phyloP scores from a whole-genome alignment of 2,797 vertebrate species.

The Paedocypris micromegethes region DNA sequence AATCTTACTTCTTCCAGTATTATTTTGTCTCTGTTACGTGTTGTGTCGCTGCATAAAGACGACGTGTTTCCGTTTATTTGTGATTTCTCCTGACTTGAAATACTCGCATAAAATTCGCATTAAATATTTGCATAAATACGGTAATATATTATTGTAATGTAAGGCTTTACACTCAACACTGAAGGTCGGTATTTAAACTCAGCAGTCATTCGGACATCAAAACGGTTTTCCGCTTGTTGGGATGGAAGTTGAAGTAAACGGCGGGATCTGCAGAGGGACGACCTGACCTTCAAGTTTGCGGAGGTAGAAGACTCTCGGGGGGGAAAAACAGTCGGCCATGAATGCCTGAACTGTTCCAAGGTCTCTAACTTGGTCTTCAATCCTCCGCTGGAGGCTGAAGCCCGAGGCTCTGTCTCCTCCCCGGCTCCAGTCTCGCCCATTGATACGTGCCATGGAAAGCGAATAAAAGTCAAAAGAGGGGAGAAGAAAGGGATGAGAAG shows the following conservation, averaged over 20 bases:
- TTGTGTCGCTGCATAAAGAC: too few relatives aligned
- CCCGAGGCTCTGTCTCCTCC: slow-evolving; percentile 40
- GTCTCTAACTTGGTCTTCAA: slow-evolving; percentile 34
- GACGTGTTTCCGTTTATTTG: too few relatives aligned
- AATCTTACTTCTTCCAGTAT: too few relatives aligned
- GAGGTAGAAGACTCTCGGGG: not conserved
- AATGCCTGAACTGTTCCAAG: slow-evolving; percentile 17
- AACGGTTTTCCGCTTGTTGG: too few relatives aligned
- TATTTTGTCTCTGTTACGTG: too few relatives aligned
- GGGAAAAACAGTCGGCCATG: slow-evolving; percentile 24
- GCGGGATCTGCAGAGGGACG: not conserved
- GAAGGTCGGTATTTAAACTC: too few relatives aligned
- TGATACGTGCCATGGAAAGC: slow-evolving; percentile 22
- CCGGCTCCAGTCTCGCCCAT: slow-evolving; percentile 32
- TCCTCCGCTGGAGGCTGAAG: slow-evolving; percentile 41
- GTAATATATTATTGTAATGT: too few relatives aligned
- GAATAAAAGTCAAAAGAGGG: not conserved
- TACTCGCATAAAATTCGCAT: too few relatives aligned
- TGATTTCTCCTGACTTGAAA: too few relatives aligned
- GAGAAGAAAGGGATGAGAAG: slow-evolving; percentile 2
- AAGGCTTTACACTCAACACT: too few relatives aligned
- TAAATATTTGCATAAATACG: too few relatives aligned
- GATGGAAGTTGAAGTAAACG: not conserved
- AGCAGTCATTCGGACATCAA: too few relatives aligned
- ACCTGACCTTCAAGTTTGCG: slow-evolving; percentile 22